Evolutionary conservation across 2,888 invertebrate species (phyloP), one percentile per base, ranked within the genome.

Genomic region (Ellobium chinense): DNA sequence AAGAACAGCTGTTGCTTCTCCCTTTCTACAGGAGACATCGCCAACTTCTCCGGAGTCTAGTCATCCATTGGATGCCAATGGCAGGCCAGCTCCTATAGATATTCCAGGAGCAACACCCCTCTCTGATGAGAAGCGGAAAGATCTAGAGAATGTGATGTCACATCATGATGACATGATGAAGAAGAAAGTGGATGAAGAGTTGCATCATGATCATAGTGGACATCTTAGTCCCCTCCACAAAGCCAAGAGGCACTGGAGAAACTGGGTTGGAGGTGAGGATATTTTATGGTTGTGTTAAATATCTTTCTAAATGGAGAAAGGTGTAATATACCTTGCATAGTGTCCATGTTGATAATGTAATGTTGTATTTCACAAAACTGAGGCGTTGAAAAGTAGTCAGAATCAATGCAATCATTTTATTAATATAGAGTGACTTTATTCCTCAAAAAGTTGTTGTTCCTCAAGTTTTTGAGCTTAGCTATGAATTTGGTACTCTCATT

Each of bases 191-290:
- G 27, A 69, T 58, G 72, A 69, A 1, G 54, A 39, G 31, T 74
- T 63, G 18, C 66, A 75, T 24, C 3, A 29, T 12, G 60, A 56
- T 3, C 73, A 81, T 1, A 63, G 56, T n/a, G 73, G 76, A 18
- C 82, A 83, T 46, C 82, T 82, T 27, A 87, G 87, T 68, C 86
- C 88, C 27, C 80, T 87, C 66, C 80, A 85, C 66, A 82, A 78
- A 39, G 86, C 85, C 31, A 78, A 78, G 21, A 80, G 73, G 34
- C 86, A 87, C 66, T 74, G 88, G 81, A 89, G 87, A 66, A 88
- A 86, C 72, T 83, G 88, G 65, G 82, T 89, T 74, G 88, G 86
- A 85, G 89, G 89, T 88, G 63, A 80, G 85, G 46, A 56, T 27
- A 34, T n/a, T 56, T 3, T 54, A 18, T 36, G 27, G 34, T 7